Evolutionary conservation across 2,113 vertebrate species (phyloP).

Genomic region (Cercocebus atys): DNA sequence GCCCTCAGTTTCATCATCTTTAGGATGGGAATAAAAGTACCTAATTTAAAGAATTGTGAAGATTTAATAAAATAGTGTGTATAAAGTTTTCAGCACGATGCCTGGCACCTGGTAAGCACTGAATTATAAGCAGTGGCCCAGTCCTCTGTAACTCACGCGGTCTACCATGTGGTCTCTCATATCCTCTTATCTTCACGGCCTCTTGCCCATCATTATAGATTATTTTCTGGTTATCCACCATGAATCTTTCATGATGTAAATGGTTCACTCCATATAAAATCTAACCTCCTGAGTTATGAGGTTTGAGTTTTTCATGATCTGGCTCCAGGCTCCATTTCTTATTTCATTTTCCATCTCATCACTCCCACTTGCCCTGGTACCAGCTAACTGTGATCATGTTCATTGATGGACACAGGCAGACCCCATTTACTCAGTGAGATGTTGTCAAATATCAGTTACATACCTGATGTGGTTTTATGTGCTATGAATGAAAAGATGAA

Average conservation of each 20-base stretch:
- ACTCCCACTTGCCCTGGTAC: not conserved
- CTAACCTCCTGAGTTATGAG: not conserved
- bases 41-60: not conserved
- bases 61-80: not conserved
- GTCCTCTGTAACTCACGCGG: not conserved
- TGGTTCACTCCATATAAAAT: not conserved
- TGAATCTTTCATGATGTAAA: not conserved
- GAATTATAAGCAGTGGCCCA: not conserved
- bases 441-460: not conserved
- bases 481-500: not conserved
- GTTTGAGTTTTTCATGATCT: not conserved
- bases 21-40: not conserved
- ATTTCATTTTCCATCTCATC: not conserved
- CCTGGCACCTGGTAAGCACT: not conserved
- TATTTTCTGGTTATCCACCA: not conserved
- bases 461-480: not conserved
- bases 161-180: not conserved
- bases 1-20: not conserved
- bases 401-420: rapidly evolving
- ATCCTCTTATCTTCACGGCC: not conserved
- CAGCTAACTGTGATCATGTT: not conserved
- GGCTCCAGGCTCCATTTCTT: not conserved
- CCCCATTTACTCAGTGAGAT: not conserved
- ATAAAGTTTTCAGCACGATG: not conserved
- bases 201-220: not conserved